A percentile compares a stretch with the other conserved stretches of the same genome.
phyloP scores from a whole-genome alignment of 1,140 invertebrate genomes.

The Ganaspis sp. region DNA sequence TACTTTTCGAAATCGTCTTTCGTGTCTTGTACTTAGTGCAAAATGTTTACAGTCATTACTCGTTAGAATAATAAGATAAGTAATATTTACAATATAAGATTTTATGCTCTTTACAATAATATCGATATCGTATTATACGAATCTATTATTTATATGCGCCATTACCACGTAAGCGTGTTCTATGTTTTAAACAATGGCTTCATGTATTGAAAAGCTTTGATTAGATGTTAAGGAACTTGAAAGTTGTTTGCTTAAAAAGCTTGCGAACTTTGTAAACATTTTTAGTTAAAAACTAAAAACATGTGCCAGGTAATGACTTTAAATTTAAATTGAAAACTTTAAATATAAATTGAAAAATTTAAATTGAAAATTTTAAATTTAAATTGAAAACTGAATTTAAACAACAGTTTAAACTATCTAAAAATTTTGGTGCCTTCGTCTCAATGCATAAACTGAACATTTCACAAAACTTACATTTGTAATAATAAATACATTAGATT shows the following conservation, averaged over 20 bases:
- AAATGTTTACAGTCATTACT: slow-evolving; percentile 18
- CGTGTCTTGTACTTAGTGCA: slow-evolving; percentile 16
- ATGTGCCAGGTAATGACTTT: neutral
- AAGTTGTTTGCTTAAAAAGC: slow-evolving; percentile 3
- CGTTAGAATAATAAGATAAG: neutral
- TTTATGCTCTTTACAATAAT: slow-evolving; percentile 29
- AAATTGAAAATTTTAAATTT: too few relatives aligned
- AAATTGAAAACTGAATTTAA: too few relatives aligned
- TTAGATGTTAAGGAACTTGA: slow-evolving; percentile 6
- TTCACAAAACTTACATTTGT: neutral
- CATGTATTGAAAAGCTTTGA: neutral
- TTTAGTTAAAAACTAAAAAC: neutral
- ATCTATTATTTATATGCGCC: neutral
- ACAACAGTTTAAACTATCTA: neutral
- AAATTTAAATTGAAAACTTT: too few relatives aligned
- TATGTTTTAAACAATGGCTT: neutral
- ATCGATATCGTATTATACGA: slow-evolving; percentile 8
- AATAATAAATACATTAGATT: neutral
- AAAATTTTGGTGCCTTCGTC: neutral
- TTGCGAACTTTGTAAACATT: neutral
- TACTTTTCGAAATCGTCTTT: slow-evolving; percentile 21
- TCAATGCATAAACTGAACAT: neutral
- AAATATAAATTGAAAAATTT: too few relatives aligned
- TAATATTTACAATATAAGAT: slow-evolving; percentile 17
- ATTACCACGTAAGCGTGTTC: neutral